Percentiles rank a stretch among this genome's conserved stretches.
Conservation (phyloP, 2,797 vertebrate species). For the Limosa lapponica region DNA sequence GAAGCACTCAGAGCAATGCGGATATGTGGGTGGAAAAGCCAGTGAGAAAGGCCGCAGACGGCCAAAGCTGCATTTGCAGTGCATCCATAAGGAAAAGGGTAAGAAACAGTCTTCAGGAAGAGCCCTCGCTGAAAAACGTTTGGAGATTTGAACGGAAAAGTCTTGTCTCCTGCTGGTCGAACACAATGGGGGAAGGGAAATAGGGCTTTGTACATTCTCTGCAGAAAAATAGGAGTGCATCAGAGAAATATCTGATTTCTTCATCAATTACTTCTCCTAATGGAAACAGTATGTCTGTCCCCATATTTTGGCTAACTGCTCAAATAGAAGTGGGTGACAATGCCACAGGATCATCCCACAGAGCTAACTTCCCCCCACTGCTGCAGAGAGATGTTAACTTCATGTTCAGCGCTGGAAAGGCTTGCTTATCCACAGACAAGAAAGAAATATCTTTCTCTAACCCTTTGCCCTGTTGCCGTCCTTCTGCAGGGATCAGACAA, state of each 20-base stretch:
- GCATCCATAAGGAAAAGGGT: not conserved
- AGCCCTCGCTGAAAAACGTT: not conserved
- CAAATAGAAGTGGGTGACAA: not conserved
- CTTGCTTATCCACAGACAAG: not conserved
- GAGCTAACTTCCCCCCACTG: not conserved
- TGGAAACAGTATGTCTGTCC: constrained; percentile 32
- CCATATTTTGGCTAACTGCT: not conserved
- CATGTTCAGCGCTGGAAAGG: rapidly evolving
- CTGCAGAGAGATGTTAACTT: not conserved
- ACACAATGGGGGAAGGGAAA: constrained; percentile 62
- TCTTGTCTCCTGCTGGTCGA: constrained; percentile 28
- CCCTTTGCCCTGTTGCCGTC: not conserved
- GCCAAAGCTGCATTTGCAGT: not conserved
- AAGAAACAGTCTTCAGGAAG: not conserved
- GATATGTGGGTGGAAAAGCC: not conserved
- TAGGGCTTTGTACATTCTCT: constrained; percentile 33
- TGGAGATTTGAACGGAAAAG: constrained; percentile 28
- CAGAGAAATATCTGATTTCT: constrained; percentile 43
- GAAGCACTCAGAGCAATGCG: not conserved
- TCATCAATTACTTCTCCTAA: constrained; percentile 25
- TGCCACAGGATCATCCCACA: not conserved
- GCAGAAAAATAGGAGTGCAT: constrained; percentile 49
- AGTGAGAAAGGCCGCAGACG: not conserved
- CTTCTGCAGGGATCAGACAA: not conserved
- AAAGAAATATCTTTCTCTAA: not conserved